phyloP scores from a whole-genome alignment of 2,797 vertebrate species.

The Echiichthys vipera region DNA sequence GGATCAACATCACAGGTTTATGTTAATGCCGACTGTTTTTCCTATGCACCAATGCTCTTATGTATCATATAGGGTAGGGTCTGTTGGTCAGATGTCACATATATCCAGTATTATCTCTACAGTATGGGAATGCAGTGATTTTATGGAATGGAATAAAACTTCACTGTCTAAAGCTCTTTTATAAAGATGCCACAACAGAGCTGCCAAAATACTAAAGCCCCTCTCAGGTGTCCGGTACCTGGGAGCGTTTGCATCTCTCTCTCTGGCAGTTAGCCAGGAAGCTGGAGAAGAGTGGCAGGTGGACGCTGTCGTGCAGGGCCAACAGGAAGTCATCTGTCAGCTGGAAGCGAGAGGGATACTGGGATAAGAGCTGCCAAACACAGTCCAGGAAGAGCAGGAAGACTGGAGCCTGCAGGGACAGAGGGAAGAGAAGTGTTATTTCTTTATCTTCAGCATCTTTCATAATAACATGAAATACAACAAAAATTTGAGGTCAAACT shows the following conservation, averaged over 20 bases:
- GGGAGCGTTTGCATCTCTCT: constrained; percentile 83
- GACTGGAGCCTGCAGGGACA: constrained; percentile 86
- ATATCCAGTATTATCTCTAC: neutral
- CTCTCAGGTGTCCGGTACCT: constrained; percentile 73
- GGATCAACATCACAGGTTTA: neutral
- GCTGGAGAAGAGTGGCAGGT: constrained; percentile 90
- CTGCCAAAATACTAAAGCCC: neutral
- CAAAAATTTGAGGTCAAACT: neutral
- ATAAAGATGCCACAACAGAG: neutral
- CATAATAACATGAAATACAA: neutral
- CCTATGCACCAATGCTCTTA: neutral
- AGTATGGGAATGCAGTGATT: neutral
- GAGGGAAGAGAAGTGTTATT: neutral
- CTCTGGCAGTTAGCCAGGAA: constrained; percentile 93
- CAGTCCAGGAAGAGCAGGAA: constrained; percentile 96
- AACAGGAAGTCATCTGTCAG: constrained; percentile 92
- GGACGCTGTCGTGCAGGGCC: constrained; percentile 91
- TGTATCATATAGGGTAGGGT: neutral
- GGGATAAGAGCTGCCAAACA: constrained; percentile 92
- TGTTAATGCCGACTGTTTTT: neutral
- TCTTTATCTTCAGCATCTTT: neutral
- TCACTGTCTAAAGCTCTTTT: neutral
- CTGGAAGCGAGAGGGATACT: constrained; percentile 90
- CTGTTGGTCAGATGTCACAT: neutral
- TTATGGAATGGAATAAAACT: neutral